Base-by-base conservation (phyloP, 2,888 invertebrate species). In the Mesoligia furuncula region DNA sequence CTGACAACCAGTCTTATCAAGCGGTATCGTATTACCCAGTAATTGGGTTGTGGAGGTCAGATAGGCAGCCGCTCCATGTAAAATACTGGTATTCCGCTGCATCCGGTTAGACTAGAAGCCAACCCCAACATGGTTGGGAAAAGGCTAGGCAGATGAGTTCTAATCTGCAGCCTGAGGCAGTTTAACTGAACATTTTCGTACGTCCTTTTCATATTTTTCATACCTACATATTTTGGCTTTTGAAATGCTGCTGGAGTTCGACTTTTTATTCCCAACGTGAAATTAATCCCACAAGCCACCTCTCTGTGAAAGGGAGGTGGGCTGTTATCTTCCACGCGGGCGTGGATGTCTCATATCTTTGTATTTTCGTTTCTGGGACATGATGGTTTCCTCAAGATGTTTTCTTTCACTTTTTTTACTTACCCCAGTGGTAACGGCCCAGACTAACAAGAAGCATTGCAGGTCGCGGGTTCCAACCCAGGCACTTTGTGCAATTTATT, bases 111-210 rank as follows among this genome's bases (percentile, higher is more conserved):
- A n/a, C n/a, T n/a, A n/a, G n/a, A n/a, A n/a, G n/a, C n/a, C n/a
- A n/a, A n/a, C n/a, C n/a, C n/a, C n/a, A n/a, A n/a, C n/a, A n/a
- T n/a, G n/a, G n/a, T n/a, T n/a, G n/a, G n/a, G n/a, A n/a, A n/a
- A n/a, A n/a, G n/a, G n/a, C n/a, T n/a, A n/a, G n/a, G n/a, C n/a
- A n/a, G n/a, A n/a, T n/a, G n/a, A n/a, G n/a, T 45, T 39, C 17
- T 64, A 51, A 20, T 51, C 42, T 6, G 36, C 27, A 66, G 36
- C 27, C 24, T 48, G 27, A n/a, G 42, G 20, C 31, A 31, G 20
- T 36, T 36, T 59, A 13, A 66, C 27, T 75, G 27, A 20, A 51
- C 20, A 42, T 75, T 68, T 62, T 68, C 24, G 20, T 27, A 17
- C 6, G 20, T 57, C 7, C 7, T 36, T 62, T 54, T 45, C 24